Evolutionary conservation across 2,888 invertebrate species (phyloP).

Genomic region (Agonopterix heracliana): DNA sequence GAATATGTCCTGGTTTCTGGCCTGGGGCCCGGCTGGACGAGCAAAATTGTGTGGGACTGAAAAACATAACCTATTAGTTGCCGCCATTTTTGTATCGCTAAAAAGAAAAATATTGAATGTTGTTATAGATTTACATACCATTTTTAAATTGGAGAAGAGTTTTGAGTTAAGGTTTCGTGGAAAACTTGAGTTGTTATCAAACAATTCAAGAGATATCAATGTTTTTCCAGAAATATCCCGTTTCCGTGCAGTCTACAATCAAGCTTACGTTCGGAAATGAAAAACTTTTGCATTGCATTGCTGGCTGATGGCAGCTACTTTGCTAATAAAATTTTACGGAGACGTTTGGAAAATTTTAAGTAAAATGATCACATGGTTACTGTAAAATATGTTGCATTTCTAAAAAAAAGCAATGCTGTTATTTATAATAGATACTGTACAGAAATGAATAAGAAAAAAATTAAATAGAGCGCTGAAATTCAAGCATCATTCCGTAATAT

Average conservation of each 20-base stretch:
- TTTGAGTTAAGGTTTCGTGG: too few species aligned
- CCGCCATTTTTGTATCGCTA: slow-evolving; percentile 47
- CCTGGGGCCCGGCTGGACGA: slow-evolving; percentile 94
- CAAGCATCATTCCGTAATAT: too few species aligned
- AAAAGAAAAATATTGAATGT: neutral
- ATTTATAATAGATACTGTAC: too few species aligned
- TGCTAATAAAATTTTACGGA: too few species aligned
- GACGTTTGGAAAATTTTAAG: too few species aligned
- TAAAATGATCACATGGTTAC: too few species aligned
- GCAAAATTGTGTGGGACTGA: slow-evolving; percentile 96
- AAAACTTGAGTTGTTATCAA: too few species aligned
- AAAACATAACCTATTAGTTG: slow-evolving; percentile 49
- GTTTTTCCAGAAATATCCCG: slow-evolving; percentile 16
- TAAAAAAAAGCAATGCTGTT: too few species aligned
- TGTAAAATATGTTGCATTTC: too few species aligned
- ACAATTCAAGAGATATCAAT: neutral
- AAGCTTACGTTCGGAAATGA: slow-evolving; percentile 16
- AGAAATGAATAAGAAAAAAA: too few species aligned
- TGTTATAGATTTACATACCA: slow-evolving; percentile 31
- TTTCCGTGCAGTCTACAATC: slow-evolving; percentile 1
- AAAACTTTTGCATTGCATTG: neutral
- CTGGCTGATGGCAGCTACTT: too few species aligned
- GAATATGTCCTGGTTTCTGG: slow-evolving; percentile 98
- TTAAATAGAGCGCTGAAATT: too few species aligned
- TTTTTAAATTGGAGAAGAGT: slow-evolving; percentile 16